Evolutionary conservation across 1,140 invertebrate genomes (phyloP), one percentile per base, ranked within the genome.

Genomic region (Phymastichus coffea): DNA sequence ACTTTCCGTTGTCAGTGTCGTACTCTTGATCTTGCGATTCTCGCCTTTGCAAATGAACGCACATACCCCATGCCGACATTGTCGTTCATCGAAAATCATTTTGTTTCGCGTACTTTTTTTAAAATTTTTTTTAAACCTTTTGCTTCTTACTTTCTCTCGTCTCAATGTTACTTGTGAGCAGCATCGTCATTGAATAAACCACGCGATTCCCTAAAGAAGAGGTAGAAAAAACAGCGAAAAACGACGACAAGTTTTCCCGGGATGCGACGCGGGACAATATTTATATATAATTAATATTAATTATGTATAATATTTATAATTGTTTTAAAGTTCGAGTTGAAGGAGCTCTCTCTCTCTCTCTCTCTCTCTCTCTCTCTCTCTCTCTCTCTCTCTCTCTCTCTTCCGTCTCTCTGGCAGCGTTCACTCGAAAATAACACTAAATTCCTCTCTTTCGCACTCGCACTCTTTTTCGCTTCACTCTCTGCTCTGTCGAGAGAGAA

Each of bases 221-320:
- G 74, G 73, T 76, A 76, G 74, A 75, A 76, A 76, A 75, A 76
- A 76, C 73, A 75, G 74, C 74, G 71, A 75, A 74, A n/a, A 74
- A 76, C 69, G 71, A 76, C 74, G 74, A 76, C 67, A 72, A 74
- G 73, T 70, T 63, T 41, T 57, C 66, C 67, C 68, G 64, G 56
- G 57, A 56, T 63, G 66, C 63, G 63, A 63, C 65, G 56, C 63
- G 66, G 66, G 65, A 68, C 61, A 65, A 66, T 68, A 66, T 62
- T 58, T 63, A 66, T 63, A 28, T 66, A 58, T 63, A 51, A 57
- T 60, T 55, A 63, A 57, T 59, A 33, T 67, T 63, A 66, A 66
- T 70, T 71, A 67, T 71, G 65, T 69, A 69, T 71, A 66, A 67
- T 71, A 69, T 67, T 65, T 69, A 71, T 71, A 69, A 69, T 69